Conservation (phyloP, 2,797 vertebrate species). For the Lacerta viridis region DNA sequence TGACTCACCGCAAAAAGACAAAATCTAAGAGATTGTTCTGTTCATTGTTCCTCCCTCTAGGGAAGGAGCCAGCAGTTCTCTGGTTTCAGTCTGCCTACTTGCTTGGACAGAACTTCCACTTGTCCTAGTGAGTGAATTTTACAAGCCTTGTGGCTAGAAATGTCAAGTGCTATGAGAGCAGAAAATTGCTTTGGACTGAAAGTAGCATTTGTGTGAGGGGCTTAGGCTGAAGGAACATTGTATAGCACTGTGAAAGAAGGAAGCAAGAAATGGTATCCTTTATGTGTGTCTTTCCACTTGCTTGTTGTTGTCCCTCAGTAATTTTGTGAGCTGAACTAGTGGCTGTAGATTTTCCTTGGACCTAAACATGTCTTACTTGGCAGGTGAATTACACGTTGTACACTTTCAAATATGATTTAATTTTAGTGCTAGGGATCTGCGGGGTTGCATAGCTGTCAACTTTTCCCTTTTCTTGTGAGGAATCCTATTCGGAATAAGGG, state of each 20-base stretch:
- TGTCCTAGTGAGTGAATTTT: slow-evolving; percentile 8
- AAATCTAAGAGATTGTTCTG: slow-evolving; percentile 12
- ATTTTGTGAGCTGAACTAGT: neutral
- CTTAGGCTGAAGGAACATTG: neutral
- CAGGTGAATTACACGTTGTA: neutral
- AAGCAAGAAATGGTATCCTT: neutral
- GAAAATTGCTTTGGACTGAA: slow-evolving; percentile 5
- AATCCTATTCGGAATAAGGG: no score
- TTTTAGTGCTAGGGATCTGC: neutral
- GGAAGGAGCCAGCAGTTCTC: neutral
- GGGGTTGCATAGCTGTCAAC: no score
- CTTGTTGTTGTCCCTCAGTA: neutral
- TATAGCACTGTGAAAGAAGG: neutral
- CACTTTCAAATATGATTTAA: neutral
- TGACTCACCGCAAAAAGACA: neutral
- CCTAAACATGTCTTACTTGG: neutral
- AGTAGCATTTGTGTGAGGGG: slow-evolving; percentile 14
- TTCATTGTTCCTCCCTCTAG: neutral
- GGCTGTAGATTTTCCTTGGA: neutral
- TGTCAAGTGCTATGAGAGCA: slow-evolving; percentile 6
- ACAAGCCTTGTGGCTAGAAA: slow-evolving; percentile 4
- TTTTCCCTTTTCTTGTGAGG: no score
- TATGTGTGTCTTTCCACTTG: neutral
- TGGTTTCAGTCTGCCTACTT: slow-evolving; percentile 11
- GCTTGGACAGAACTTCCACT: neutral